Percentiles rank a stretch among this genome's conserved stretches.
These are phyloP conservation scores for Rana temporaria DNA, from an alignment of 2,113 vertebrate species.

Conservation along the genomic window DNA sequence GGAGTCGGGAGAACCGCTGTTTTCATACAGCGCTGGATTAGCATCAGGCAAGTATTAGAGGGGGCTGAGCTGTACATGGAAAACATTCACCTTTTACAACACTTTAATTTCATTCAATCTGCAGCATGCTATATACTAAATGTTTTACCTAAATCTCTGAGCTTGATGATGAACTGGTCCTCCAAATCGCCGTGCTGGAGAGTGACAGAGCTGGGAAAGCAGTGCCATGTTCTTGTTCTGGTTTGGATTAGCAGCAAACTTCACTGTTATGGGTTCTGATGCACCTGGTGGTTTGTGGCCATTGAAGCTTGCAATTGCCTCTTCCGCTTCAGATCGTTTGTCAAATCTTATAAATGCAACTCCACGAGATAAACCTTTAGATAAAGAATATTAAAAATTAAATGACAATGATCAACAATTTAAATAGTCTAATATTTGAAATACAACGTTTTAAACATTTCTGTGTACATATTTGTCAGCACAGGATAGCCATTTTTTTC, in stretches of 20 bases:
- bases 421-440: background rate
- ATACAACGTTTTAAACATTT: background rate
- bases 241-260: constrained; percentile 96
- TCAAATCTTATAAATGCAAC: constrained; percentile 97
- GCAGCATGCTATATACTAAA: too few species aligned
- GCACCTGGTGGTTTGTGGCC: constrained; percentile 94
- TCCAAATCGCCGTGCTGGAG: constrained; percentile 90
- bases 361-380: constrained; percentile 89
- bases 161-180: constrained; percentile 97
- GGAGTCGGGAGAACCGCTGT: too few species aligned
- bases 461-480: background rate
- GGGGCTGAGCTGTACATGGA: too few species aligned
- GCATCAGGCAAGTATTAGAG: too few species aligned
- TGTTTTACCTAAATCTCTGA: constrained; percentile 91
- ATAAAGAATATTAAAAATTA: constrained; percentile 64
- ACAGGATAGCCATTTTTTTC: too few species aligned
- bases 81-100: too few species aligned
- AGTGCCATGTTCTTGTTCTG: constrained; percentile 94
- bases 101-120: too few species aligned
- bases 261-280: constrained; percentile 93
- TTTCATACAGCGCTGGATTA: too few species aligned
- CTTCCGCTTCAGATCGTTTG: constrained; percentile 94
- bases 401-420: constrained; percentile 44
- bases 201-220: constrained; percentile 94
- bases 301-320: constrained; percentile 94